phyloP scores from a whole-genome alignment of 1,140 invertebrate species.

The Alviniconcha marisindica region DNA sequence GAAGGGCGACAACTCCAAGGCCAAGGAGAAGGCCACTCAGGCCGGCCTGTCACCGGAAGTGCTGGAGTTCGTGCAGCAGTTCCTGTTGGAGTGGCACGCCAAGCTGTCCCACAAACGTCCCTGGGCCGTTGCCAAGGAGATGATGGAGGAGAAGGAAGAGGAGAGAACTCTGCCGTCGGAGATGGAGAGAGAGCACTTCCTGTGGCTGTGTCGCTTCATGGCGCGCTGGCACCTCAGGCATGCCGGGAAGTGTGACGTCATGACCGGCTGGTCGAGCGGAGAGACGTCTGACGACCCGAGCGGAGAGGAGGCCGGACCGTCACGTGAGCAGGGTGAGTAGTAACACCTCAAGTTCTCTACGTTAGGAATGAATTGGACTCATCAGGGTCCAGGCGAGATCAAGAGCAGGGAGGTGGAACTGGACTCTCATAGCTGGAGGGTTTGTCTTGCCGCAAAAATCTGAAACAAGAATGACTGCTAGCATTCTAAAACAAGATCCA shows the following conservation, averaged over 20 bases:
- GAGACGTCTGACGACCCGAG: slow-evolving; percentile 14
- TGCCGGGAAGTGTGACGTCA: slow-evolving; percentile 35
- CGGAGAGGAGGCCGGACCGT: slow-evolving; percentile 30
- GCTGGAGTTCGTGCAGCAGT: slow-evolving; percentile 25
- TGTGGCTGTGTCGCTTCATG: slow-evolving; percentile 33
- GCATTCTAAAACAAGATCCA: too few relatives aligned
- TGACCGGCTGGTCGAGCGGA: slow-evolving; percentile 25
- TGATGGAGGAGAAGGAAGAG: slow-evolving; percentile 8
- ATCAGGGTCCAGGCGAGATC: too few relatives aligned
- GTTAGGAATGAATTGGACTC: too few relatives aligned
- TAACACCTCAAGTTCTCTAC: too few relatives aligned
- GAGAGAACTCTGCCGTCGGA: slow-evolving; percentile 17
- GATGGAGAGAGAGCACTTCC: slow-evolving; percentile 22
- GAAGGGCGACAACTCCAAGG: slow-evolving; percentile 1
- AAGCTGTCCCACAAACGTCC: slow-evolving; percentile 14
- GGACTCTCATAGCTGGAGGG: too few relatives aligned
- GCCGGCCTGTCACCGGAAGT: slow-evolving; percentile 1
- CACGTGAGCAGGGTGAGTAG: too few relatives aligned
- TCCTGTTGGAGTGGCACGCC: slow-evolving; percentile 26
- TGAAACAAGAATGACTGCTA: too few relatives aligned
- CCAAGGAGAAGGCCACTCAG: not conserved
- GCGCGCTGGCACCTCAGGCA: slow-evolving; percentile 36
- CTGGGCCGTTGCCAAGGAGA: slow-evolving; percentile 4
- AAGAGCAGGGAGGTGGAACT: too few relatives aligned
- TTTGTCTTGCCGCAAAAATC: too few relatives aligned